Conservation (phyloP, 1,140 invertebrate genomes). For the Sipha flava region DNA sequence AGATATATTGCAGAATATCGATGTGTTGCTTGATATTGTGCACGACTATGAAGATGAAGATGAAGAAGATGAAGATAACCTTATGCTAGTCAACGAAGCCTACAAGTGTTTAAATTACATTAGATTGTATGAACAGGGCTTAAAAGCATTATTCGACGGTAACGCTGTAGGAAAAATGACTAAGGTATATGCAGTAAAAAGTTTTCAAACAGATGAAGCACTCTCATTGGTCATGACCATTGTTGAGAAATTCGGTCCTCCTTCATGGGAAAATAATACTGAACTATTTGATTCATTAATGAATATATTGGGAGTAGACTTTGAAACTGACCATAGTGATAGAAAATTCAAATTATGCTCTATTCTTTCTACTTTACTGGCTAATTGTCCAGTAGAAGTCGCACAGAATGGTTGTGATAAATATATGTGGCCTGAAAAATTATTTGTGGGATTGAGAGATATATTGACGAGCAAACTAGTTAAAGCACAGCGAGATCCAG, state of each 20-base stretch:
- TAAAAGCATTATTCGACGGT: conserved; percentile 62
- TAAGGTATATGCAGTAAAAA: conserved; percentile 73
- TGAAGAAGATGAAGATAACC: conserved; percentile 55
- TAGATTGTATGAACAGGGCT: conserved; percentile 60
- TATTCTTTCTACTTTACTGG: conserved; percentile 63
- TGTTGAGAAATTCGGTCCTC: conserved; percentile 56
- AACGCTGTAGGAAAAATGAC: conserved; percentile 71
- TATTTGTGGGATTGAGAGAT: conserved; percentile 67
- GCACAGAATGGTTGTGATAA: conserved; percentile 52
- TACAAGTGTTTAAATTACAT: conserved; percentile 75
- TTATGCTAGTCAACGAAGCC: conserved; percentile 79
- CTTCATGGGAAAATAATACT: conserved; percentile 62
- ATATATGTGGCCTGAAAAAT: conserved; percentile 67
- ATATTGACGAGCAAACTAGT: conserved; percentile 79
- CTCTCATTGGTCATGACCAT: conserved; percentile 65
- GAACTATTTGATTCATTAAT: conserved; percentile 71
- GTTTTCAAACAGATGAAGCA: conserved; percentile 78
- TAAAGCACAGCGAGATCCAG: conserved; percentile 77
- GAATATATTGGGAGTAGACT: conserved; percentile 74
- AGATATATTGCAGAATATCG: conserved; percentile 70
- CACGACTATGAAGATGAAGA: conserved; percentile 59
- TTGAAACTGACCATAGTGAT: conserved; percentile 76
- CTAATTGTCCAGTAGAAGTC: conserved; percentile 58
- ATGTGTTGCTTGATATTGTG: conserved; percentile 71
- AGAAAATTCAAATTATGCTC: conserved; percentile 76